A percentile compares a stretch with the other conserved stretches of the same genome.
These are phyloP conservation scores for Turritopsis rubra DNA, from an alignment of 30 jellyfish, hydroid and myxozoan species.

Conservation along the genomic window DNA sequence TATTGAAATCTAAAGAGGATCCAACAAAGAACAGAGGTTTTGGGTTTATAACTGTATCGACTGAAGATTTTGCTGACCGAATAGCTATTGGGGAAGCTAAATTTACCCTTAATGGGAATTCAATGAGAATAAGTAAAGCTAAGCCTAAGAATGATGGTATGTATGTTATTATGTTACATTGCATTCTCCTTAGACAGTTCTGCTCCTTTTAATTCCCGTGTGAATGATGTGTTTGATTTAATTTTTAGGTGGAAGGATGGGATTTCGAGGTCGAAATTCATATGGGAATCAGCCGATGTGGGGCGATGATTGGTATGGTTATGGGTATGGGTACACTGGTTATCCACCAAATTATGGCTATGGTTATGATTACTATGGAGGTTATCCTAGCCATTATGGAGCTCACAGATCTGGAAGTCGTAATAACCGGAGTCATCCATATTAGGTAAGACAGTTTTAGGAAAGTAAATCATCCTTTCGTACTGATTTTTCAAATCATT, in stretches of 20 bases:
- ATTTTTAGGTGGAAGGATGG: conserved; percentile 18
- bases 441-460: background rate
- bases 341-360: conserved; percentile 17
- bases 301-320: conserved; percentile 21
- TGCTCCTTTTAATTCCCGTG: too few relatives aligned
- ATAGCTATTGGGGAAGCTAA: conserved; percentile 36
- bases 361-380: conserved; percentile 30
- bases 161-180: background rate
- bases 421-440: background rate
- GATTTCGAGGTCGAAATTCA: conserved; percentile 19
- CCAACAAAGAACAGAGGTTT: conserved; percentile 27
- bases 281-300: conserved; percentile 3
- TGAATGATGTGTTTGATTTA: too few relatives aligned
- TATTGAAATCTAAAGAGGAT: conserved; percentile 19
- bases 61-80: conserved; percentile 38
- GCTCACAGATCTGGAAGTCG: conserved; percentile 6
- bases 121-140: conserved; percentile 30
- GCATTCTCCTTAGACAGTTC: too few relatives aligned
- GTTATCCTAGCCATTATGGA: conserved; percentile 23
- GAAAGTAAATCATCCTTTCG: background rate
- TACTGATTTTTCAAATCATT: background rate
- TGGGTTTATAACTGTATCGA: conserved; percentile 36
- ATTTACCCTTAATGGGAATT: conserved; percentile 19
- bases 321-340: background rate
- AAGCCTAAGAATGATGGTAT: conserved; percentile 33